Evolutionary conservation across 1,140 invertebrate species (phyloP).

Genomic region (Lerema accius): DNA sequence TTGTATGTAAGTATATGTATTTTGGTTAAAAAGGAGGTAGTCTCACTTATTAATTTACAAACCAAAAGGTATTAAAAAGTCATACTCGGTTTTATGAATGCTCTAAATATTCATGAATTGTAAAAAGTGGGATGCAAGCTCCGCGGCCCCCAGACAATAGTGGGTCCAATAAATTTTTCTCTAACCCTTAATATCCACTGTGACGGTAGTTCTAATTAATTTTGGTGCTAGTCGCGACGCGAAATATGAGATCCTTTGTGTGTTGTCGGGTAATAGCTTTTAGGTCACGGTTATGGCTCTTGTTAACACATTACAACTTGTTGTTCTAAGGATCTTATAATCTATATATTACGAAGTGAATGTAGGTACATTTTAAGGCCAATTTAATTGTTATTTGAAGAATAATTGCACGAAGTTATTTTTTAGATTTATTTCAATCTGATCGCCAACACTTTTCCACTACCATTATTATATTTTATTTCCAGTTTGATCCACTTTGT

Average conservation of each 20-base stretch:
- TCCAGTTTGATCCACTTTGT: too few species aligned
- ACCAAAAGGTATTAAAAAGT: neutral
- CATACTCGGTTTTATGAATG: slow-evolving; percentile 1
- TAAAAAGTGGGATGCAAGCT: slow-evolving; percentile 1
- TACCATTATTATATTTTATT: too few species aligned
- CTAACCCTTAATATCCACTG: slow-evolving; percentile 30
- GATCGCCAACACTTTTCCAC: too few species aligned
- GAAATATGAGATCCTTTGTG: slow-evolving; percentile 24
- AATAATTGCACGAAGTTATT: too few species aligned
- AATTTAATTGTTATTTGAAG: too few species aligned
- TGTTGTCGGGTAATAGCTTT: slow-evolving; percentile 4
- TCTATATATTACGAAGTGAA: too few species aligned
- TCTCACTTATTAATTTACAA: slow-evolving; percentile 26
- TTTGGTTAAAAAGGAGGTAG: neutral
- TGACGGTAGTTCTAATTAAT: slow-evolving; percentile 34
- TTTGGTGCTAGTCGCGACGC: slow-evolving; percentile 5
- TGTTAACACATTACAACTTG: slow-evolving; percentile 13
- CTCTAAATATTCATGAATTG: slow-evolving; percentile 6
- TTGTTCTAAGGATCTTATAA: neutral
- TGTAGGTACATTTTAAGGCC: too few species aligned
- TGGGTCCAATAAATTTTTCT: slow-evolving; percentile 35
- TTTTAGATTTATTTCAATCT: too few species aligned
- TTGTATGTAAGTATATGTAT: neutral
- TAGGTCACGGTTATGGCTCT: slow-evolving; percentile 13
- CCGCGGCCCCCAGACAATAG: slow-evolving; percentile 24